Evolutionary conservation across 2,797 vertebrate genomes (phyloP).

Genomic region (Cephalopachus bancanus): DNA sequence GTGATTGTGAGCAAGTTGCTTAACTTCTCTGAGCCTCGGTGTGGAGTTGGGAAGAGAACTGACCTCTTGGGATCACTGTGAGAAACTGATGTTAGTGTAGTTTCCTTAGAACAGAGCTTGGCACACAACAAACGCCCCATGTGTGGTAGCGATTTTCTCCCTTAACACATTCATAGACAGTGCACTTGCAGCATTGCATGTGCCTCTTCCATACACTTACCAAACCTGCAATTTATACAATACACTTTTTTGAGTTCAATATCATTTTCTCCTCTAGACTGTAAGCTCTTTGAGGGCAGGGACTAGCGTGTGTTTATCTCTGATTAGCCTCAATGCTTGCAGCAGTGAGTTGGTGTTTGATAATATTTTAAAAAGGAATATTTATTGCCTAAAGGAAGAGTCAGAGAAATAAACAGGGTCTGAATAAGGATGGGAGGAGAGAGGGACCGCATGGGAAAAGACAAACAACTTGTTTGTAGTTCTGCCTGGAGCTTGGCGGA

Average conservation of each 20-base stretch:
- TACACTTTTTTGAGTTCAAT: not conserved
- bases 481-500: not conserved
- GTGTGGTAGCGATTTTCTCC: not conserved
- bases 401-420: not conserved
- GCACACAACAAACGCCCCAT: not conserved
- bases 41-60: not conserved
- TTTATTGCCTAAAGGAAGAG: not conserved
- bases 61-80: not conserved
- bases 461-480: not conserved
- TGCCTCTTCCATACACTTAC: not conserved
- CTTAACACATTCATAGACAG: not conserved
- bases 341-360: not conserved
- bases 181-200: not conserved
- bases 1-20: not conserved
- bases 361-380: conserved; percentile 3
- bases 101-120: not conserved
- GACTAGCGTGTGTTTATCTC: not conserved
- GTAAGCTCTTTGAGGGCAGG: conserved; percentile 18
- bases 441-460: not conserved
- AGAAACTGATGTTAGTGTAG: not conserved
- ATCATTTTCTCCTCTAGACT: conserved; percentile 31
- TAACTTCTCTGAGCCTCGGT: not conserved
- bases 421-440: not conserved
- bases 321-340: not conserved
- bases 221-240: not conserved